Conservation (phyloP, 2,888 invertebrate genomes). For the Hydroisotoma schaefferi region DNA sequence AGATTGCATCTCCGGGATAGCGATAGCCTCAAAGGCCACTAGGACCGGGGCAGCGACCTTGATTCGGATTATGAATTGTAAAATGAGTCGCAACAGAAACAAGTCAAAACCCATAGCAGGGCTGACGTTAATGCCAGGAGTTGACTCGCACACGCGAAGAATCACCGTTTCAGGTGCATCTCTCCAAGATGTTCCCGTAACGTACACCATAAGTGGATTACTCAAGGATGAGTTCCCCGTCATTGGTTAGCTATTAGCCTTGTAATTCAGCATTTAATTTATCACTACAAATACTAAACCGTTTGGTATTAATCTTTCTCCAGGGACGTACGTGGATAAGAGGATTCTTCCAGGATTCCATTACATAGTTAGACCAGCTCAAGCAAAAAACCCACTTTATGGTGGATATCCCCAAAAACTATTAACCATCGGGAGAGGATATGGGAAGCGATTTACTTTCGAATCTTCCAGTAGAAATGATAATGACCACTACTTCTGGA, state of each 20-base stretch:
- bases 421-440: constrained; percentile 68
- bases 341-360: constrained; percentile 69
- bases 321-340: constrained; percentile 69
- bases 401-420: constrained; percentile 63
- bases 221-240: constrained; percentile 67
- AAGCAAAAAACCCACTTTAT: constrained; percentile 62
- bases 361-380: constrained; percentile 68
- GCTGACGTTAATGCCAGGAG: constrained; percentile 64
- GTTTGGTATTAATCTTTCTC: constrained; percentile 5
- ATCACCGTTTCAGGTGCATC: constrained; percentile 62
- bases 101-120: constrained; percentile 53
- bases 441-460: constrained; percentile 71
- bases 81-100: constrained; percentile 21
- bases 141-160: constrained; percentile 62
- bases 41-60: constrained; percentile 54
- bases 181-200: constrained; percentile 65
- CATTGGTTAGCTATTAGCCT: constrained; percentile 57
- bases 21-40: constrained; percentile 59
- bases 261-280: not conserved
- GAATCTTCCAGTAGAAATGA: constrained; percentile 56
- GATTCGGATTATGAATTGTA: constrained; percentile 45
- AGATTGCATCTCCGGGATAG: constrained; percentile 53
- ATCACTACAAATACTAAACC: not conserved
- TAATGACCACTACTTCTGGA: constrained; percentile 67
- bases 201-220: constrained; percentile 64